Base-by-base conservation (phyloP, 2,797 vertebrate genomes). In the Remorina albescens region DNA sequence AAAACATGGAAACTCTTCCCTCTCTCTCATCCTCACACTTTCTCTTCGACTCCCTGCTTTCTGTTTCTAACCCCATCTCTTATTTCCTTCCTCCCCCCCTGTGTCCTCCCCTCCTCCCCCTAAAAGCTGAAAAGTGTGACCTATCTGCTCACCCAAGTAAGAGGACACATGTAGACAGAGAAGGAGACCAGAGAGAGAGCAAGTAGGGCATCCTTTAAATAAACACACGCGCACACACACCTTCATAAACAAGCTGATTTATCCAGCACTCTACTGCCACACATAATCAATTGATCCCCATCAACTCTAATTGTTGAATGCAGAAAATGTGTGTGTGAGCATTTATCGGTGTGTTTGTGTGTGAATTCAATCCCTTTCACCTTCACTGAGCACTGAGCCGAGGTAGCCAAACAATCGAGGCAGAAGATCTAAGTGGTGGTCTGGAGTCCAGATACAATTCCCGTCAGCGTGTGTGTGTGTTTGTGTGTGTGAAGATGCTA, bases 71-170 rank as follows among this genome's bases (percentile, higher is more conserved):
- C 39, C 61, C 50, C 26, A n/a, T 23, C 57, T 16, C 51, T 39
- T 54, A 47, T 37, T 65, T 25, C 42, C 32, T 63, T 60, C 65
- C 63, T 26, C 13, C 46, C 64, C 32, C 25, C n/a, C n/a, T 32
- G n/a, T n/a, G n/a, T 60, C 65, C 63, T 26, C 13, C 46, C 64
- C 32, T 23, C n/a, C n/a, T 32, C 4, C 32, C 34, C 2, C 82
- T 92, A 82, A 91, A 91, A 90, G 89, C 86, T 71, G n/a, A 66
- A 70, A 60, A 46, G 36, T 71, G 76, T 89, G 89, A 91, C 90
- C 90, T 85, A 86, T 91, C 87, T 91, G 88, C 90, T 91, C 89
- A 90, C 65, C 86, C 85, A 91, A 89, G 87, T 87, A 92, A 90
- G 75, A 90, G 82, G 85, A 89, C 84, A 90, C 75, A 74, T 87